Conservation (phyloP, 2,797 vertebrate genomes). For the Sebastes cheni region DNA sequence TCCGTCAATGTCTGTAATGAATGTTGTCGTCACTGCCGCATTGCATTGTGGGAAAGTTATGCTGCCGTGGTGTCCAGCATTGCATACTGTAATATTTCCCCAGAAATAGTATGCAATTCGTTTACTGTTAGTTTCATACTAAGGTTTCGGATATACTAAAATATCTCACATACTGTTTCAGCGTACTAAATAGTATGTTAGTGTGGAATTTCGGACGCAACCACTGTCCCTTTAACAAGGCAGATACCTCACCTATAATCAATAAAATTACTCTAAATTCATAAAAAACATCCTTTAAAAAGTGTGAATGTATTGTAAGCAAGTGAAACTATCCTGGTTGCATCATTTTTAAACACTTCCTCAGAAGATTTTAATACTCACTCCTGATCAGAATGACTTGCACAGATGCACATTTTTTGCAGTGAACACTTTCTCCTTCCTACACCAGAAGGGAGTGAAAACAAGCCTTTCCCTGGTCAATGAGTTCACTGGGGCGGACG, state of each 20-base stretch:
- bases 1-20: no score
- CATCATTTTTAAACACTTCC: neutral
- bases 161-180: no score
- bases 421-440: conserved; percentile 41
- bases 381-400: neutral
- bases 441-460: conserved; percentile 68
- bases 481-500: conserved; percentile 77
- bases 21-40: no score
- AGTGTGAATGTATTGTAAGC: neutral
- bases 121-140: no score
- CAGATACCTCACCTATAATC: no score
- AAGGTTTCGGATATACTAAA: no score
- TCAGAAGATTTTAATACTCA: neutral
- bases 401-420: conserved; percentile 49
- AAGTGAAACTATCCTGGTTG: neutral
- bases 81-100: no score
- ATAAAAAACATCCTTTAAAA: neutral
- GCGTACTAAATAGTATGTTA: no score
- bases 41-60: no score
- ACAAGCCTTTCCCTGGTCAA: conserved; percentile 78
- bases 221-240: neutral
- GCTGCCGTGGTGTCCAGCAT: no score
- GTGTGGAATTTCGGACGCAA: no score
- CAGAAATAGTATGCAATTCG: no score
- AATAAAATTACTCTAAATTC: neutral